These are phyloP conservation scores for Clepsis dumicolana DNA, from an alignment of 2,888 invertebrate genomes.

Conservation along the genomic window DNA sequence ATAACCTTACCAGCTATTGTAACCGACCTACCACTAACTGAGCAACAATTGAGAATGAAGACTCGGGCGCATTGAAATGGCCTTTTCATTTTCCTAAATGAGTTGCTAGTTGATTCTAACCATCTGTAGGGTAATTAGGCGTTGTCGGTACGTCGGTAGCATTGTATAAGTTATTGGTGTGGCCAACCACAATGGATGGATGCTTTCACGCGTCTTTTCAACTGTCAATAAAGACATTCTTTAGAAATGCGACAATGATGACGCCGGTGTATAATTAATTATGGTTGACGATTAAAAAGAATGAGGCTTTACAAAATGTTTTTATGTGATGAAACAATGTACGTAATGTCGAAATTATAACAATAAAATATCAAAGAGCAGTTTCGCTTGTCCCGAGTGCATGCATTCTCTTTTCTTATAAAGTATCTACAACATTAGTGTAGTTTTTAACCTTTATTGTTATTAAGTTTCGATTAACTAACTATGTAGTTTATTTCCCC, in stretches of 20 bases:
- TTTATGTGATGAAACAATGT: constrained; percentile 27
- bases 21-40: constrained; percentile 63
- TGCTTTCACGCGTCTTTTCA: constrained; percentile 74
- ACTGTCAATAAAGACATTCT: constrained; percentile 78
- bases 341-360: neutral
- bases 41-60: constrained; percentile 70
- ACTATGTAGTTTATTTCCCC: too few species aligned
- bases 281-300: constrained; percentile 57
- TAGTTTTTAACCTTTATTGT: neutral
- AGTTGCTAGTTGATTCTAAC: constrained; percentile 68
- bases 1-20: constrained; percentile 79
- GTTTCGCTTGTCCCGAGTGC: neutral
- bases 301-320: constrained; percentile 26
- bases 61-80: constrained; percentile 69
- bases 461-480: too few species aligned
- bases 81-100: constrained; percentile 83
- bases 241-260: constrained; percentile 63
- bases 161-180: constrained; percentile 70
- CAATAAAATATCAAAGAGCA: neutral
- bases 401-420: neutral
- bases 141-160: constrained; percentile 71
- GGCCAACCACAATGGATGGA: constrained; percentile 67
- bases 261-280: constrained; percentile 65
- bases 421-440: neutral
- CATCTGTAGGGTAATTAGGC: constrained; percentile 72